A percentile compares a stretch with the other conserved stretches of the same genome.
Conservation (phyloP, 2,888 invertebrate genomes). For the Archaeoteleia sp. region DNA sequence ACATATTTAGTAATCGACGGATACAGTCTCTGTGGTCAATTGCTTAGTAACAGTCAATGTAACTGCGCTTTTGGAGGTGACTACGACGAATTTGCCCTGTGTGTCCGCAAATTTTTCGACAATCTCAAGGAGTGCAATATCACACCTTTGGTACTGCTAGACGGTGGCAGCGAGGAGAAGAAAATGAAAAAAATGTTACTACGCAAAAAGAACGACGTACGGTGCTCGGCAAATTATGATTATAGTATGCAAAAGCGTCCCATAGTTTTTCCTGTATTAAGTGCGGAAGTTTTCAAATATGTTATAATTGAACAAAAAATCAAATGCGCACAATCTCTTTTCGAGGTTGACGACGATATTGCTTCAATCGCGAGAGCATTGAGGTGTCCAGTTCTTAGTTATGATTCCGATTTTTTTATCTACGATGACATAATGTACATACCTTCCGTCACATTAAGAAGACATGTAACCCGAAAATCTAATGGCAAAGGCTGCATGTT, state of each 20-base stretch:
- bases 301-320: conserved; percentile 81
- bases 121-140: conserved; percentile 83
- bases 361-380: conserved; percentile 87
- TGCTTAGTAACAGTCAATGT: conserved; percentile 80
- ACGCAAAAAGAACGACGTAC: conserved; percentile 79
- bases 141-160: conserved; percentile 84
- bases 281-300: conserved; percentile 85
- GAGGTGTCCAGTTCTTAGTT: conserved; percentile 91
- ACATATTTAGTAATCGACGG: conserved; percentile 87
- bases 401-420: conserved; percentile 96
- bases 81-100: conserved; percentile 84
- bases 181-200: conserved; percentile 82
- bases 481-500: conserved; percentile 73
- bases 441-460: conserved; percentile 82
- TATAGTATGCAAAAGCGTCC: conserved; percentile 77
- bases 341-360: conserved; percentile 93
- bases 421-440: conserved; percentile 90
- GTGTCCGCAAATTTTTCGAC: conserved; percentile 82
- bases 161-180: conserved; percentile 85
- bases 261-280: conserved; percentile 84
- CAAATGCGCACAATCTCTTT: conserved; percentile 83
- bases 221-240: conserved; percentile 76
- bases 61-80: conserved; percentile 90
- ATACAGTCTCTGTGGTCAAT: conserved; percentile 82
- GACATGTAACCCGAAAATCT: conserved; percentile 67